Base-by-base conservation (phyloP, 2,888 invertebrate genomes). In the Polydrusus tereticollis region DNA sequence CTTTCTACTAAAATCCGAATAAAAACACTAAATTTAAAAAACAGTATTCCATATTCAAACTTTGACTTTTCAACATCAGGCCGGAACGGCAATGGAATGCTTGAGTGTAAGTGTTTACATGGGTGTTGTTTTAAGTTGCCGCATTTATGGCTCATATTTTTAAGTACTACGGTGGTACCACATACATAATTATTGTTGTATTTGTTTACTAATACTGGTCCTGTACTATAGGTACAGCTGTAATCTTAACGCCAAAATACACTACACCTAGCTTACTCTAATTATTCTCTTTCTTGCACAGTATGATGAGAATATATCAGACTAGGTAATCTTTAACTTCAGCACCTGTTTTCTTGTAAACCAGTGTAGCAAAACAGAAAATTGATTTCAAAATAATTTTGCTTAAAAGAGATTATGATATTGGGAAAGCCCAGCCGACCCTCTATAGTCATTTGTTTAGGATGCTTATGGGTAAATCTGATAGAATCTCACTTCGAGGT, bases 1-100 rank as follows among this genome's bases (percentile, higher is more conserved):
- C n/a, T n/a, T n/a, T n/a, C n/a, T n/a, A n/a, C n/a, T n/a, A n/a
- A n/a, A n/a, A n/a, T n/a, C n/a, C n/a, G n/a, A n/a, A n/a, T n/a
- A n/a, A n/a, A n/a, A n/a, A n/a, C n/a, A n/a, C n/a, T n/a, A n/a
- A n/a, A n/a, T n/a, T n/a, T n/a, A n/a, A n/a, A n/a, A n/a, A n/a
- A n/a, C n/a, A n/a, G n/a, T n/a, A n/a, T n/a, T n/a, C n/a, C n/a
- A n/a, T n/a, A n/a, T n/a, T n/a, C n/a, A n/a, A n/a, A n/a, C n/a
- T n/a, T n/a, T 95, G 95, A 96, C 97, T 86, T 97, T 97, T 91
- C 95, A 96, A 86, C 97, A 97, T 86, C 95, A 96, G 88, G 95
- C 97, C 86, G 97, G 97, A 82, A 96, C 96, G 85, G 96, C 95
- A 74, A 96, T 97, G 94, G 94, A 96, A 87, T 97, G 97, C 86